Evolutionary conservation across 2,797 vertebrate species (phyloP).

Genomic region (Tolypeutes matacus): DNA sequence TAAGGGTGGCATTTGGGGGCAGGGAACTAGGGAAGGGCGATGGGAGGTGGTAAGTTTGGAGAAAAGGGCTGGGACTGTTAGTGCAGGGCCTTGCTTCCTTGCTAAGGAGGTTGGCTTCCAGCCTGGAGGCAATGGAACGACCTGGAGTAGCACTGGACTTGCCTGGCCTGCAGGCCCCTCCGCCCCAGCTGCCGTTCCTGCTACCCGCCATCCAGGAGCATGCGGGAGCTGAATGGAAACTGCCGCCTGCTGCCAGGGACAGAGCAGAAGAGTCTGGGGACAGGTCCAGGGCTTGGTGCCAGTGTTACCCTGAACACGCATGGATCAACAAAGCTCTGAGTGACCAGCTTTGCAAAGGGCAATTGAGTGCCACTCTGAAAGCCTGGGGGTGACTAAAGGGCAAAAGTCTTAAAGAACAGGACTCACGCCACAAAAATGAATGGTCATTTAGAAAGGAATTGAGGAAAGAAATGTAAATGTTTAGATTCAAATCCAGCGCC

Average conservation of each 20-base stretch:
- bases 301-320: background rate
- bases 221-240: constrained; percentile 56
- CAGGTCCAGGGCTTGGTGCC: background rate
- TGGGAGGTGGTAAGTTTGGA: background rate
- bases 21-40: background rate
- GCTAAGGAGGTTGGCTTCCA: background rate
- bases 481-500: background rate
- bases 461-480: background rate
- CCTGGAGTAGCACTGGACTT: background rate
- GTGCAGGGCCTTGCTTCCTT: background rate
- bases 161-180: accelerated
- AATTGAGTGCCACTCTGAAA: background rate
- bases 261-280: constrained; percentile 21
- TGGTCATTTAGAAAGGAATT: background rate
- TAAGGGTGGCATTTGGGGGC: background rate
- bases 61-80: background rate
- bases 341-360: background rate
- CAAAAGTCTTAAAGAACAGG: background rate
- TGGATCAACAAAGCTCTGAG: constrained; percentile 8
- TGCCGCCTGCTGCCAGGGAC: constrained; percentile 64
- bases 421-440: background rate
- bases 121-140: background rate
- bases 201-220: background rate
- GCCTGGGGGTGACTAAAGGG: background rate
- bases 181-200: background rate